These are phyloP conservation scores for Belgica antarctica DNA, from an alignment of 2,888 invertebrate genomes.

Conservation along the genomic window DNA sequence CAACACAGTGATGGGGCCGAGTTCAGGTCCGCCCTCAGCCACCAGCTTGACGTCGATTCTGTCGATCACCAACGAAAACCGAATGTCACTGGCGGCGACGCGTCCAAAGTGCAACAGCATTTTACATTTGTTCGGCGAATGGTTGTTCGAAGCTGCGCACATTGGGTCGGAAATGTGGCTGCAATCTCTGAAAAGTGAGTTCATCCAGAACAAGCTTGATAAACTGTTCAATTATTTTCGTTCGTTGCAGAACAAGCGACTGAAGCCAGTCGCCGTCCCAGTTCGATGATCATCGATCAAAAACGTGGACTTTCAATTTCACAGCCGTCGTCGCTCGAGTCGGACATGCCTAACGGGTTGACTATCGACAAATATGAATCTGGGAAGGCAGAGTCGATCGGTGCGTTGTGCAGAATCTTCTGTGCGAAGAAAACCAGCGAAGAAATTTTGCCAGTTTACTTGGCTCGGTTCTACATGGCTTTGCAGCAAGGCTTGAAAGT, in stretches of 20 bases:
- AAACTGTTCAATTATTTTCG: not conserved
- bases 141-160: slow-evolving; percentile 94
- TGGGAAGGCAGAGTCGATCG: slow-evolving; percentile 91
- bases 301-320: slow-evolving; percentile 60
- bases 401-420: slow-evolving; percentile 91
- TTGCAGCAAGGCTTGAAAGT: slow-evolving; percentile 81
- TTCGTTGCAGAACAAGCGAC: slow-evolving; percentile 53
- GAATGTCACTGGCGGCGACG: slow-evolving; percentile 68
- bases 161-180: slow-evolving; percentile 73
- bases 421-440: slow-evolving; percentile 94
- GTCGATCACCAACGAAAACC: slow-evolving; percentile 61
- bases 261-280: slow-evolving; percentile 63
- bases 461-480: slow-evolving; percentile 90
- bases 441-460: slow-evolving; percentile 86
- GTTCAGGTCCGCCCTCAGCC: slow-evolving; percentile 67
- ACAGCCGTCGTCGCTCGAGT: slow-evolving; percentile 65
- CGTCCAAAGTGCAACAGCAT: slow-evolving; percentile 93
- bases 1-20: slow-evolving; percentile 66
- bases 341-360: slow-evolving; percentile 67
- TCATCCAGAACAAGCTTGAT: no score
- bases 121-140: slow-evolving; percentile 91
- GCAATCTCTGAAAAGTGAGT: slow-evolving; percentile 60
- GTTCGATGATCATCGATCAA: slow-evolving; percentile 65
- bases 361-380: slow-evolving; percentile 77
- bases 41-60: slow-evolving; percentile 65